Evolutionary conservation across 1,140 invertebrate genomes (phyloP), one percentile per base, ranked within the genome.

Genomic region (Magallana angulata): DNA sequence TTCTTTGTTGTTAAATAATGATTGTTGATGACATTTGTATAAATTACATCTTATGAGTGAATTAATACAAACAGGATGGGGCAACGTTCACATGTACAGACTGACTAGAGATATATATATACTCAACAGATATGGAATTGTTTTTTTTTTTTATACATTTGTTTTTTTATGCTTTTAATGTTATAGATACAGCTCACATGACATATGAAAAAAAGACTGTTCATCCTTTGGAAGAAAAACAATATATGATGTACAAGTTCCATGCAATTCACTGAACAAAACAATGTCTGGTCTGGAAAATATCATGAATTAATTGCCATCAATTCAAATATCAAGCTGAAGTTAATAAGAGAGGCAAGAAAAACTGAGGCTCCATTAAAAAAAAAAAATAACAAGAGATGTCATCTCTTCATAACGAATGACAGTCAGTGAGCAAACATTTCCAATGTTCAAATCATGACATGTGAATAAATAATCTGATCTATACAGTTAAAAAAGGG

Each of bases 11-110:
- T 57, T 57, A 57, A 82, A 82, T 57, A 57, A 58, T 57, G 48
- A 82, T 57, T 58, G 48, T 57, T 57, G 81, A 82, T 82, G 81
- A 82, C 81, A 82, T 57, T 57, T 82, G 81, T 82, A 82, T 82
- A 82, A 82, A 82, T 82, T 82, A 82, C 56, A 82, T 56, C 48
- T 58, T n/a, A 57, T 82, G 81, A 82, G 16, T 82, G 48, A 57
- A 58, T 80, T 18, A 48, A 48, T 48, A 57, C 81, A 82, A 57
- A 82, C 18, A 58, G 81, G 16, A 76, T 76, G 68, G 68, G 68
- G 60, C 60, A 62, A 62, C 60, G 60, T 30, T 9, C 18, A 76
- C 68, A 76, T 76, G 36, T 30, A 68, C 64, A 76, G 68, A 76
- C 68, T 76, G 68, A 76, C 68, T 76, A 76, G 68, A 76, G 68